Evolutionary conservation across 64 coral and sea anemone genomes (phyloP).

Genomic region (Porites lutea): DNA sequence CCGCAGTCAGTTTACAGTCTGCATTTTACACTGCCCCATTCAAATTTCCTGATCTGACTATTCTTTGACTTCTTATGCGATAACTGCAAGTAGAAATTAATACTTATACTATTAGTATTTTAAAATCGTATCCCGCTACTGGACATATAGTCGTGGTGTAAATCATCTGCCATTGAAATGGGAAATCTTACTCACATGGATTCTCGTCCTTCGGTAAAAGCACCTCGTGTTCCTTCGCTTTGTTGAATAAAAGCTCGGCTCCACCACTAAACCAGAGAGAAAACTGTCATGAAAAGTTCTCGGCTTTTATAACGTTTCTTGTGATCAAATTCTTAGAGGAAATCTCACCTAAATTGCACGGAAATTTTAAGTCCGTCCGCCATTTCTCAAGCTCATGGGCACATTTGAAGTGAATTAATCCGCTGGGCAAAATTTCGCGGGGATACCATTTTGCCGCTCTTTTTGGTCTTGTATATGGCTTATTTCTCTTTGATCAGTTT

Average conservation of each 20-base stretch:
- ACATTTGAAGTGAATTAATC: neutral
- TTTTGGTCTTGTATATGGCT: neutral
- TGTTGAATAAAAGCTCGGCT: conserved; percentile 94
- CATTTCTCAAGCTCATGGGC: conserved; percentile 60
- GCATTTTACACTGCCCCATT: too few relatives aligned
- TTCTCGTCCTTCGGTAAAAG: conserved; percentile 54
- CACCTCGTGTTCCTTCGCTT: conserved; percentile 92
- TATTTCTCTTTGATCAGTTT: too few relatives aligned
- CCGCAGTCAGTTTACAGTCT: too few relatives aligned
- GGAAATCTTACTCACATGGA: conserved; percentile 72
- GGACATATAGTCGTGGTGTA: too few relatives aligned
- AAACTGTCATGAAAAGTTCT: neutral
- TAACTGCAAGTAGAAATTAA: too few relatives aligned
- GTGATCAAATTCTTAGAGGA: neutral
- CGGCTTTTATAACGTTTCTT: neutral
- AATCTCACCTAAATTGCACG: conserved; percentile 80
- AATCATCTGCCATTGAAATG: neutral
- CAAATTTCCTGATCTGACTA: too few relatives aligned
- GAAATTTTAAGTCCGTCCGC: conserved; percentile 78
- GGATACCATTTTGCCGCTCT: neutral
- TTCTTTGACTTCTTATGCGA: too few relatives aligned
- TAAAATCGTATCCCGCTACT: too few relatives aligned
- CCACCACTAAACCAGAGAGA: conserved; percentile 74
- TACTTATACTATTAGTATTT: too few relatives aligned
- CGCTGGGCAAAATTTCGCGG: conserved; percentile 19